Conservation (phyloP, 1,140 invertebrate species). For the Aporrectodea caliginosa region DNA sequence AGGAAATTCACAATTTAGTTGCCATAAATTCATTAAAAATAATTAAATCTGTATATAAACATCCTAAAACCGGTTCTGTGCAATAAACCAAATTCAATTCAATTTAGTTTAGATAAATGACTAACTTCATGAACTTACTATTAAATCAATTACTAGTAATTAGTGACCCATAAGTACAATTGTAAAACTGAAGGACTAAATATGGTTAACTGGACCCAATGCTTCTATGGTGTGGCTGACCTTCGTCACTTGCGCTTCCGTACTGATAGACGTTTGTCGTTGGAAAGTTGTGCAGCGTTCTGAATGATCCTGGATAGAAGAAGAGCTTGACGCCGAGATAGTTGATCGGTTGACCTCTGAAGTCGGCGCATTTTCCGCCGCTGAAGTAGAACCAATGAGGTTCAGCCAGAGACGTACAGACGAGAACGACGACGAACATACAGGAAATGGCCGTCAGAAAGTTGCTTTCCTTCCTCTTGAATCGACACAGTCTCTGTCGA, state of each 20-base stretch:
- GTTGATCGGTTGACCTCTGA: not conserved
- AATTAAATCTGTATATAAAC: too few species aligned
- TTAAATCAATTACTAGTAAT: too few species aligned
- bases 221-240: too few species aligned
- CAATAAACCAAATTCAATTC: too few species aligned
- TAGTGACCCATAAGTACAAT: too few species aligned
- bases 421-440: not conserved
- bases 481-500: not conserved
- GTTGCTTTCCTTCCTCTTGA: not conserved
- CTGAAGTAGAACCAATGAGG: not conserved
- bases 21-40: too few species aligned
- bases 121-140: too few species aligned
- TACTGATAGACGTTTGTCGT: not conserved
- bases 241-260: not conserved
- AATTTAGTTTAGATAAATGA: too few species aligned
- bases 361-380: not conserved
- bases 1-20: too few species aligned
- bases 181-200: too few species aligned
- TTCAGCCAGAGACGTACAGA: not conserved
- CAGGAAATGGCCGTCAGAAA: not conserved
- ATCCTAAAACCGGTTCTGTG: too few species aligned
- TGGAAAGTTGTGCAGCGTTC: not conserved
- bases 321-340: not conserved
- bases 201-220: too few species aligned
- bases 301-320: not conserved